These are phyloP conservation scores for Sapayoa aenigma DNA, from an alignment of 2,113 vertebrate genomes.

Conservation along the genomic window DNA sequence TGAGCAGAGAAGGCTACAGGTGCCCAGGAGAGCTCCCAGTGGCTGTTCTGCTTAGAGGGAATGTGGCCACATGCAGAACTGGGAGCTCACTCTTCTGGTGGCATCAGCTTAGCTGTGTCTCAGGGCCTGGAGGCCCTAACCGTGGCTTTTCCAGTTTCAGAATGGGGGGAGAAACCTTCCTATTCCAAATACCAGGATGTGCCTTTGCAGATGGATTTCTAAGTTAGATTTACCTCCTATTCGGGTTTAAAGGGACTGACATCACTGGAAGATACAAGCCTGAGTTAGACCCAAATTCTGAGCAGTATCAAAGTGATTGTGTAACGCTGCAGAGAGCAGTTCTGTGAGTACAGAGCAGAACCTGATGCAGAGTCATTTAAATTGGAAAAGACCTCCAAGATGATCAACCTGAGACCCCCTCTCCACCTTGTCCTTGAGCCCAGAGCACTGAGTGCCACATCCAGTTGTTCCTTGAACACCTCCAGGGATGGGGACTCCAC, in stretches of 20 bases:
- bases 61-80: rapidly evolving
- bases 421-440: background rate
- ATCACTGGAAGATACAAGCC: background rate
- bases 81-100: background rate
- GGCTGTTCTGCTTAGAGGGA: rapidly evolving
- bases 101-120: background rate
- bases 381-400: background rate
- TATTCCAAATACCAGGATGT: background rate
- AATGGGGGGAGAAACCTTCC: background rate
- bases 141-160: background rate
- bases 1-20: background rate
- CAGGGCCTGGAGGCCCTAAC: background rate
- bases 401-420: rapidly evolving
- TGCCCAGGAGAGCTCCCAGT: background rate
- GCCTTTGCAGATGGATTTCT: background rate
- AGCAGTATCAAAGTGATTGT: background rate
- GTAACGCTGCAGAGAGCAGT: background rate
- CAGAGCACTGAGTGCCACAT: background rate
- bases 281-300: background rate
- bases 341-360: background rate
- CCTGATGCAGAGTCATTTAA: background rate
- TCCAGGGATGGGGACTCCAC: background rate
- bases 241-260: rapidly evolving
- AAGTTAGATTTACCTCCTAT: background rate
- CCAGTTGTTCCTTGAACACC: background rate